phyloP scores from a whole-genome alignment of 2,113 vertebrate species.

The Osmerus mordax region DNA sequence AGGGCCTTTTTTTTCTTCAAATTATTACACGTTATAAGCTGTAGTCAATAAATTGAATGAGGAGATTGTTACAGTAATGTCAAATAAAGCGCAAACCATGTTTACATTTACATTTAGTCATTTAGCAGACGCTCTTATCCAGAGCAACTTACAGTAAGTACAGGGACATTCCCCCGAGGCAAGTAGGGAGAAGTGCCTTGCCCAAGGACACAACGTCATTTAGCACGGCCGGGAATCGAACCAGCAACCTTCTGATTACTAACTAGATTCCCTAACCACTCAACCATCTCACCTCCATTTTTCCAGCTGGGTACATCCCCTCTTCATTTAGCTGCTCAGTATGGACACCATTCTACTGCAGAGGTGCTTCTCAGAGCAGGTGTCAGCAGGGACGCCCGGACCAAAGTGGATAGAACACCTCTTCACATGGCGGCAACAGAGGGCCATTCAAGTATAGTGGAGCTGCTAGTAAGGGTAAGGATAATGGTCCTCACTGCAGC shows the following conservation, averaged over 20 bases:
- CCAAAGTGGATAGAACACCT: conserved; percentile 79
- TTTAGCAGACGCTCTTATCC: too few relatives aligned
- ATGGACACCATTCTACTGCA: conserved; percentile 77
- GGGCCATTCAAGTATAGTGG: conserved; percentile 71
- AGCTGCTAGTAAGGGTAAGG: conserved; percentile 75
- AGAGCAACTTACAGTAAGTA: too few relatives aligned
- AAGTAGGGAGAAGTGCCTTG: too few relatives aligned
- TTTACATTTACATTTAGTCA: too few relatives aligned
- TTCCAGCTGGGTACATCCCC: conserved; percentile 77
- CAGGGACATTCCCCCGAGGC: too few relatives aligned
- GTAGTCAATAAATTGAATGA: too few relatives aligned
- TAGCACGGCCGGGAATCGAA: too few relatives aligned
- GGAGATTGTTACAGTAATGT: neutral
- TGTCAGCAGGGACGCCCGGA: conserved; percentile 78
- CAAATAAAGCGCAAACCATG: neutral
- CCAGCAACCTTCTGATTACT: too few relatives aligned
- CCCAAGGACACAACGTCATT: too few relatives aligned
- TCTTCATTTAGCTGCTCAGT: conserved; percentile 77
- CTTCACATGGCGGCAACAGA: conserved; percentile 78
- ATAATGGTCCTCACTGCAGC: too few relatives aligned
- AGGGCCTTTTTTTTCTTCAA: neutral
- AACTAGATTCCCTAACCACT: too few relatives aligned
- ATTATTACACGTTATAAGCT: neutral
- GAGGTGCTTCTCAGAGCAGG: conserved; percentile 79
- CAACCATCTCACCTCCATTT: too few relatives aligned